These are phyloP conservation scores for Drosophila gunungcola DNA, from an alignment of 1,140 invertebrate species.

Conservation along the genomic window DNA sequence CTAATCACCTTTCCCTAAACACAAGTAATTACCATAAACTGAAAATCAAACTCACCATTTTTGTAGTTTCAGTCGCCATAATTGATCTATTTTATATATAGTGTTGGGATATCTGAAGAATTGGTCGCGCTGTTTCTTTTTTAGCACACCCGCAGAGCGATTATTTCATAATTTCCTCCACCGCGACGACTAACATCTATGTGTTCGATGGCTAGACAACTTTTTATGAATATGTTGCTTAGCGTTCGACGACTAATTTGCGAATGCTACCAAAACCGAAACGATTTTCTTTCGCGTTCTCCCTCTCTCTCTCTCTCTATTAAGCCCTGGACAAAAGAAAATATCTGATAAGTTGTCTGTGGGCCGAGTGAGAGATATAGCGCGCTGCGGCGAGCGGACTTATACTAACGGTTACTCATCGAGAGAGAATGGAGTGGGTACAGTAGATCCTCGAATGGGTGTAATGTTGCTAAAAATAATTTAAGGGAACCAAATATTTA, in stretches of 20 bases:
- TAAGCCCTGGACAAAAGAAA: constrained; percentile 71
- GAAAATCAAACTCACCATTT: constrained; percentile 61
- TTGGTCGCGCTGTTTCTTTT: constrained; percentile 9
- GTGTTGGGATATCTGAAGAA: constrained; percentile 15
- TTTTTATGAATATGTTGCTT: constrained; percentile 55
- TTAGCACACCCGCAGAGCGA: constrained; percentile 30
- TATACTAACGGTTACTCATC: constrained; percentile 41
- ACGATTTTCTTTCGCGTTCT: constrained; percentile 54
- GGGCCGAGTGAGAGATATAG: constrained; percentile 56
- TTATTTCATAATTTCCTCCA: constrained; percentile 73
- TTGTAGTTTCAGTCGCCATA: constrained; percentile 70
- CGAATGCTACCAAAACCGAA: constrained; percentile 60
- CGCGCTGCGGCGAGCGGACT: constrained; percentile 24
- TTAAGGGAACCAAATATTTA: no score
- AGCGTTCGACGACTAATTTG: constrained; percentile 61
- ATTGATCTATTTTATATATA: constrained; percentile 14
- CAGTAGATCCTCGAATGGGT: constrained; percentile 1
- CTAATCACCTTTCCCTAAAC: constrained; percentile 39
- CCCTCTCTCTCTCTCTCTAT: constrained; percentile 51
- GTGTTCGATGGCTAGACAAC: constrained; percentile 28
- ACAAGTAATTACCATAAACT: constrained; percentile 27
- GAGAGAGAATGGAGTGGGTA: constrained; percentile 22
- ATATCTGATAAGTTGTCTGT: constrained; percentile 69
- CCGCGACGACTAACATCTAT: constrained; percentile 30
- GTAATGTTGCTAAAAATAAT: no score